Evolutionary conservation across 2,888 invertebrate species (phyloP), one percentile per base, ranked within the genome.

Genomic region (Eilema depressum): DNA sequence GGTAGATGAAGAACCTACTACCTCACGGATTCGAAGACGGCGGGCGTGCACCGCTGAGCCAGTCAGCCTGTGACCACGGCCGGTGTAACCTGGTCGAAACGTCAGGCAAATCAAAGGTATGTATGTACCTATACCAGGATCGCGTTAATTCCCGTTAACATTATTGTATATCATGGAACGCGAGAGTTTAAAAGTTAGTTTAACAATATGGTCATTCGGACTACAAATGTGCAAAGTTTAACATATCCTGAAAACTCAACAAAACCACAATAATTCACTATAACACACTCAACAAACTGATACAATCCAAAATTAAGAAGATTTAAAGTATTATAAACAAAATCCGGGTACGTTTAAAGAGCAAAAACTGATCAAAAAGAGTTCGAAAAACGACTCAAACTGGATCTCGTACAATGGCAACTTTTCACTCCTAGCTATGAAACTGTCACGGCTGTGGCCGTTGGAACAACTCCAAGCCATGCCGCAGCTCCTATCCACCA

Each of bases 401-500:
- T 79, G 78, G 81, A 75, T 76, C 65, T 77, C 68, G 75, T 83
- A 86, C 83, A 86, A 85, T 81, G 79, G 85, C 86, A 81, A 88
- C 87, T 89, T 88, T 87, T 89, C 86, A 87, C 81, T 73, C 78
- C 74, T 76, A 77, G 82, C 84, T 84, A 86, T 87, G 88, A 83
- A 88, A 86, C 86, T 87, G 89, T 89, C 88, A 83, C 82, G 78
- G 71, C 74, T 79, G 85, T 70, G 86, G 86, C 81, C 67, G 75
- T 82, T 86, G 85, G 86, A 85, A 75, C 74, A 61, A 68, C 70
- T 79, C 80, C 76, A 84, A 83, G 71, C 76, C 11, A 53, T 59
- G 59, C 68, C 70, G 71, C 56, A 77, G 75, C 71, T 75, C 81
- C 75, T 75, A 69, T 75, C 65, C 41, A 33, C 11, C 47, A 8